A percentile compares a stretch with the other conserved stretches of the same genome.
Evolutionary conservation across 1,140 invertebrate species (phyloP).

Genomic region (Diplogasteroides magnus): DNA sequence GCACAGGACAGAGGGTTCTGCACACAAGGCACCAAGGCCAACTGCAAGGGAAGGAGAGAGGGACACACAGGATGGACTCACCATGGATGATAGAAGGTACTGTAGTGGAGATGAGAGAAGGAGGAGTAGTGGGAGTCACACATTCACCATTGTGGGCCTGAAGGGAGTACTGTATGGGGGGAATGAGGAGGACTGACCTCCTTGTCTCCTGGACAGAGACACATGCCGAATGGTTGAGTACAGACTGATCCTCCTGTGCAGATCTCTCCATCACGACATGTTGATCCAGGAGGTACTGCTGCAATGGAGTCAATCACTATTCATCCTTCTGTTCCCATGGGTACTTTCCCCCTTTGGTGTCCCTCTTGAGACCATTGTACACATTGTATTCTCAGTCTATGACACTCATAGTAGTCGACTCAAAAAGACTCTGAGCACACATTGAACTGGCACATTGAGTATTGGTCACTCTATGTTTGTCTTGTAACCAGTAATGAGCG

Average conservation of each 20-base stretch:
- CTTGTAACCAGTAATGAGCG: too few relatives aligned
- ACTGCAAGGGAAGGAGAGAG: slow-evolving; percentile 29
- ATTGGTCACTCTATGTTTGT: too few relatives aligned
- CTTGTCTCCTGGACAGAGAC: slow-evolving; percentile 45
- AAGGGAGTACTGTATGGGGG: not conserved
- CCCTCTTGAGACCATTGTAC: too few relatives aligned
- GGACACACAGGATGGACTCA: not conserved
- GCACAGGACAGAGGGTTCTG: slow-evolving; percentile 27
- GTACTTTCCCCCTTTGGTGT: too few relatives aligned
- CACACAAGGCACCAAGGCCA: slow-evolving; percentile 41
- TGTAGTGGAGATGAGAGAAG: slow-evolving; percentile 2
- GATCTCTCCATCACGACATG: slow-evolving; percentile 37
- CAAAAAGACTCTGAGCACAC: too few relatives aligned
- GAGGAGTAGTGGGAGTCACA: slow-evolving; percentile 30
- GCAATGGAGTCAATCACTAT: too few relatives aligned
- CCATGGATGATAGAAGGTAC: slow-evolving; percentile 9
- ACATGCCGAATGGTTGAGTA: slow-evolving; percentile 38
- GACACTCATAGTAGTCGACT: too few relatives aligned
- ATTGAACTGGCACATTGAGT: too few relatives aligned
- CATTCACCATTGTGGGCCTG: slow-evolving; percentile 41
- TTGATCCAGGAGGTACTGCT: slow-evolving; percentile 29
- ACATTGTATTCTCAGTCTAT: too few relatives aligned
- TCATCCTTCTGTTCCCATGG: too few relatives aligned
- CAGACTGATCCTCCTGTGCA: slow-evolving; percentile 46
- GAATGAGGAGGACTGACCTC: slow-evolving; percentile 13